These are phyloP conservation scores for Ecliptopera silaceata DNA, from an alignment of 2,888 invertebrate species.

Conservation along the genomic window DNA sequence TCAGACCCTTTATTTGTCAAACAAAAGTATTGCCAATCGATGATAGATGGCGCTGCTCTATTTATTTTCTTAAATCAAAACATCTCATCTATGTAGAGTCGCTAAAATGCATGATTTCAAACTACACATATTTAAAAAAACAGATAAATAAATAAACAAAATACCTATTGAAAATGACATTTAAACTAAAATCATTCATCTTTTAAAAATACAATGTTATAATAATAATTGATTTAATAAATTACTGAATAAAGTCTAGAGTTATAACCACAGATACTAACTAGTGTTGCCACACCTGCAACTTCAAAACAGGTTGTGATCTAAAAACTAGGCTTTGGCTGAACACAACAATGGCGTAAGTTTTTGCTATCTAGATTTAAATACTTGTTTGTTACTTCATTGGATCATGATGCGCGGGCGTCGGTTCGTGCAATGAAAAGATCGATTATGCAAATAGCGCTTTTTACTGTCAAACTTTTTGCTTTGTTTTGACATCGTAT, in stretches of 20 bases:
- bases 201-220: too few relatives aligned
- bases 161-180: too few relatives aligned
- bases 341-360: constrained; percentile 58
- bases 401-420: constrained; percentile 33
- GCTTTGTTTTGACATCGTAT: constrained; percentile 40
- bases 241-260: too few relatives aligned
- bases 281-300: too few relatives aligned
- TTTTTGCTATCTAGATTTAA: constrained; percentile 57
- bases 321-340: constrained; percentile 53
- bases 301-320: constrained; percentile 44
- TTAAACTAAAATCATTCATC: too few relatives aligned
- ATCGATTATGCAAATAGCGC: constrained; percentile 33
- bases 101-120: too few relatives aligned
- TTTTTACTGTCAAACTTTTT: constrained; percentile 27
- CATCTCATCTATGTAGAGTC: too few relatives aligned
- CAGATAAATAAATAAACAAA: too few relatives aligned
- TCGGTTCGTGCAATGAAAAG: constrained; percentile 30
- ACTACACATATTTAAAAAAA: too few relatives aligned
- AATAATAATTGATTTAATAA: too few relatives aligned
- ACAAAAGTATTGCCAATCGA: constrained; percentile 37
- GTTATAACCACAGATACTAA: too few relatives aligned
- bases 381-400: constrained; percentile 62
- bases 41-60: constrained; percentile 40
- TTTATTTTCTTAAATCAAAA: not conserved
- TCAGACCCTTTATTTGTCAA: too few relatives aligned